These are phyloP conservation scores for Limenitis camilla DNA, from an alignment of 2,888 invertebrate species.

Conservation along the genomic window DNA sequence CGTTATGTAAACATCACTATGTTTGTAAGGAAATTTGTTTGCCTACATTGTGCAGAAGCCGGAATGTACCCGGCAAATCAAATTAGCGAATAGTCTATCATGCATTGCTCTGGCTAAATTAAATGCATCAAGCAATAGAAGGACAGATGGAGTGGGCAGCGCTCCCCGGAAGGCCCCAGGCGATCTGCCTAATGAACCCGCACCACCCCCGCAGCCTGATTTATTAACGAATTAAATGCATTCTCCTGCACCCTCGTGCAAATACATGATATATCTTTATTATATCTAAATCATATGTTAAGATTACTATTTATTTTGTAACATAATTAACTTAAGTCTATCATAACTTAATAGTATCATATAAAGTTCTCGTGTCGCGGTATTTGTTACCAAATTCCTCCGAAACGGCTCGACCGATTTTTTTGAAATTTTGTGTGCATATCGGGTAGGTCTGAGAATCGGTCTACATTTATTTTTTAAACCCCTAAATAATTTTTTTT, in stretches of 20 bases:
- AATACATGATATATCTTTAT: slow-evolving; percentile 36
- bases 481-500: too few species aligned
- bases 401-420: too few species aligned
- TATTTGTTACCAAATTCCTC: too few species aligned
- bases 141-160: slow-evolving; percentile 53
- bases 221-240: slow-evolving; percentile 75
- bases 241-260: slow-evolving; percentile 66
- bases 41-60: slow-evolving; percentile 6
- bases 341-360: not conserved
- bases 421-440: too few species aligned
- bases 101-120: slow-evolving; percentile 50
- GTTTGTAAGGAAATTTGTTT: slow-evolving; percentile 11
- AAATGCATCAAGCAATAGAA: slow-evolving; percentile 59
- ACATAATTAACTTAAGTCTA: not conserved
- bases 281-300: slow-evolving; percentile 21
- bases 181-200: slow-evolving; percentile 71
- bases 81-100: slow-evolving; percentile 39
- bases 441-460: too few species aligned
- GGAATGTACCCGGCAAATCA: slow-evolving; percentile 20
- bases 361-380: too few species aligned
- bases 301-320: slow-evolving; percentile 19
- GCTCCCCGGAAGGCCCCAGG: slow-evolving; percentile 66
- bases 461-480: too few species aligned
- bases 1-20: slow-evolving; percentile 14
- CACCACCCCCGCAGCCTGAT: slow-evolving; percentile 67